Evolutionary conservation across 2,113 vertebrate species (phyloP).

Genomic region (Aspidoscelis tigris): DNA sequence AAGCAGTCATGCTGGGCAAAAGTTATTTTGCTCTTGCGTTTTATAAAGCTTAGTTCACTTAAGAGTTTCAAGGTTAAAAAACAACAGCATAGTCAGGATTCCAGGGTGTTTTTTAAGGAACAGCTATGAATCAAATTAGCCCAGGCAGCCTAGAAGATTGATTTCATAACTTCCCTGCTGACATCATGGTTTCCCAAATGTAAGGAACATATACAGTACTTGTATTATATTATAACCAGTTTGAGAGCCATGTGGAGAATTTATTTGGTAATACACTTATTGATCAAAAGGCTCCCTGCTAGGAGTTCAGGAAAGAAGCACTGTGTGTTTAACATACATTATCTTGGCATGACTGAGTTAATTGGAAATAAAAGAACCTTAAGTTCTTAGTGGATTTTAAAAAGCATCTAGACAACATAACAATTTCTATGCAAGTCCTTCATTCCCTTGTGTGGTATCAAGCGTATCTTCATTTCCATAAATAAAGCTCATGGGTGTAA

Average conservation of each 20-base stretch:
- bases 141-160: background rate
- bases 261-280: background rate
- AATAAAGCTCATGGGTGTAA: background rate
- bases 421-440: background rate
- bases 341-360: background rate
- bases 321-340: background rate
- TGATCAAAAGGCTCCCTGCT: background rate
- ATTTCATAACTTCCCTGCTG: background rate
- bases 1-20: background rate
- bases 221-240: background rate
- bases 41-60: background rate
- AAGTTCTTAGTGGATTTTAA: background rate
- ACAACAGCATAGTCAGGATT: background rate
- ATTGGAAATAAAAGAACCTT: background rate
- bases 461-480: background rate
- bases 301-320: background rate
- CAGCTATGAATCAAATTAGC: background rate
- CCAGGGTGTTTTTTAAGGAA: background rate
- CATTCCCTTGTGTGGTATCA: background rate
- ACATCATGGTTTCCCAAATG: background rate
- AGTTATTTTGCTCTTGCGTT: background rate
- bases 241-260: background rate
- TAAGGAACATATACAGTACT: background rate
- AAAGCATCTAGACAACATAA: background rate
- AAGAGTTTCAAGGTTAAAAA: background rate